These are phyloP conservation scores for Machaerirhynchus nigripectus DNA, from an alignment of 2,113 vertebrate species.

Conservation along the genomic window DNA sequence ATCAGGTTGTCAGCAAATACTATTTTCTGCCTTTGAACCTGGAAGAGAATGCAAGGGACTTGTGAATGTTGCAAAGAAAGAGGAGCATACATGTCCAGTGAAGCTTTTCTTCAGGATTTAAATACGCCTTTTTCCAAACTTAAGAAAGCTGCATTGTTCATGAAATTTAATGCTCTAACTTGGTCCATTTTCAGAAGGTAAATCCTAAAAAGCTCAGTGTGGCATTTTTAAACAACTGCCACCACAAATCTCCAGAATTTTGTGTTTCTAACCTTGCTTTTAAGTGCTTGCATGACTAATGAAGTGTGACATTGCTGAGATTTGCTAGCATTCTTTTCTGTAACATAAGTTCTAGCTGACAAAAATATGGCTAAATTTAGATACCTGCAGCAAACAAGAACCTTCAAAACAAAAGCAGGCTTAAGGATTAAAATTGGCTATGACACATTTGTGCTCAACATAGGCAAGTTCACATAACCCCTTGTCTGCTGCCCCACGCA, in stretches of 20 bases:
- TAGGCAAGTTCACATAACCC: constrained; percentile 21
- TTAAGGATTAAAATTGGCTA: constrained; percentile 68
- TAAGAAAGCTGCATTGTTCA: constrained; percentile 59
- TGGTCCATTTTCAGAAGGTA: constrained; percentile 61
- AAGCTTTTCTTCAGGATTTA: constrained; percentile 53
- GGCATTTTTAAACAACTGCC: constrained; percentile 62
- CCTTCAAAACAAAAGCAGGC: constrained; percentile 69
- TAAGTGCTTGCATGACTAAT: constrained; percentile 80
- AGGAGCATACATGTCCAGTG: neutral
- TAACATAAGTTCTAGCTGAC: constrained; percentile 74
- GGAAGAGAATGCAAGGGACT: neutral
- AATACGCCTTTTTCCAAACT: constrained; percentile 60
- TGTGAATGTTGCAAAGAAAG: neutral
- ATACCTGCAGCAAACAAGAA: constrained; percentile 74
- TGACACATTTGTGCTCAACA: constrained; percentile 64
- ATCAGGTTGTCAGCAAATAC: neutral
- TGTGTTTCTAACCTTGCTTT: constrained; percentile 65
- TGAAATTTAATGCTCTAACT: constrained; percentile 61
- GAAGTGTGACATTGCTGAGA: constrained; percentile 79
- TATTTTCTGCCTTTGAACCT: constrained; percentile 36
- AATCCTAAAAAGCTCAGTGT: constrained; percentile 68
- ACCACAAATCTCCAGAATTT: constrained; percentile 60
- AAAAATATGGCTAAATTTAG: constrained; percentile 79
- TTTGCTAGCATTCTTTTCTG: constrained; percentile 74
- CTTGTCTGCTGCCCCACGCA: neutral